These are phyloP conservation scores for Helicoverpa armigera DNA, from an alignment of 1,140 invertebrate species.

Conservation along the genomic window DNA sequence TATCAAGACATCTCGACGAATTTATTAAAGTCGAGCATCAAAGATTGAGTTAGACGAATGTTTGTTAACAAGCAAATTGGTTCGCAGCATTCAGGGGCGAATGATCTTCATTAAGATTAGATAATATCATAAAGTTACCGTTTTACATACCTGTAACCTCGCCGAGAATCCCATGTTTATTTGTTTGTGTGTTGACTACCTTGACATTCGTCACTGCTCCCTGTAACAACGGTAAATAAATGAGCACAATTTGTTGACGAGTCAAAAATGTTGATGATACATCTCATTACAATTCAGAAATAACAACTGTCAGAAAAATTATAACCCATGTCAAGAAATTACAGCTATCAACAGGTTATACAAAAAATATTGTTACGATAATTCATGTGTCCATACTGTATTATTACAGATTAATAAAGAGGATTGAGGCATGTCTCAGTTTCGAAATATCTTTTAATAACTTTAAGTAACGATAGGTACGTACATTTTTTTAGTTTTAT, in stretches of 20 bases:
- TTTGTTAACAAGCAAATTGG: constrained; percentile 33
- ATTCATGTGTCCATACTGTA: constrained; percentile 26
- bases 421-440: constrained; percentile 11
- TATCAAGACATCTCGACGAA: constrained; percentile 75
- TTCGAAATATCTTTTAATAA: constrained; percentile 3
- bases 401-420: constrained; percentile 8
- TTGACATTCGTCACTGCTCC: constrained; percentile 55
- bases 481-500: too few relatives aligned
- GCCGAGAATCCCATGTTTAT: constrained; percentile 62
- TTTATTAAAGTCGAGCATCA: constrained; percentile 67
- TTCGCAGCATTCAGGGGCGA: constrained; percentile 19
- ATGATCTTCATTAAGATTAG: constrained; percentile 27
- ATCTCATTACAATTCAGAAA: background rate
- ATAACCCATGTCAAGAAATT: constrained; percentile 22
- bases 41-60: constrained; percentile 34
- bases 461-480: too few relatives aligned
- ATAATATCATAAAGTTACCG: constrained; percentile 3
- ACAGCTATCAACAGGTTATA: constrained; percentile 9
- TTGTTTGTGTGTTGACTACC: constrained; percentile 54
- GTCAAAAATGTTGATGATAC: constrained; percentile 15
- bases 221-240: constrained; percentile 59
- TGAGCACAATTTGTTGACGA: constrained; percentile 27
- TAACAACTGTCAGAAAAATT: constrained; percentile 39
- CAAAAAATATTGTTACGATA: constrained; percentile 38
- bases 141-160: constrained; percentile 67